Evolutionary conservation across 2,888 invertebrate genomes (phyloP).

Genomic region (Andrena flavipes): DNA sequence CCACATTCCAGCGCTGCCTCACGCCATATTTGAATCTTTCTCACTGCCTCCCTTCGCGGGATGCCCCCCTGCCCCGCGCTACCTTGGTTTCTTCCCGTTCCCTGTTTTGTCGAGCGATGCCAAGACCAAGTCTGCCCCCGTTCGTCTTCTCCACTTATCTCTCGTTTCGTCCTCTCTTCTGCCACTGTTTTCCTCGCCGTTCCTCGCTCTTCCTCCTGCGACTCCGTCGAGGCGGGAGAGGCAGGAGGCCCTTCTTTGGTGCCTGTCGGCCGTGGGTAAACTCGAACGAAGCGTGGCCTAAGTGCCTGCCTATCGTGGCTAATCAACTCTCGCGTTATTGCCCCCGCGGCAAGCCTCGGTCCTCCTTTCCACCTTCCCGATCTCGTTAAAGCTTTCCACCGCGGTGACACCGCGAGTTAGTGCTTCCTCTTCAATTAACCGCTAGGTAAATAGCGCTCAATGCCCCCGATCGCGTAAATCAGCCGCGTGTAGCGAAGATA

Average conservation of each 20-base stretch:
- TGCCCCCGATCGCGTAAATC: constrained; percentile 24
- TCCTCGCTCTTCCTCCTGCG: constrained; percentile 31
- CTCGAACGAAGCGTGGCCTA: constrained; percentile 28
- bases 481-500: neutral
- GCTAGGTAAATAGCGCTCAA: constrained; percentile 14
- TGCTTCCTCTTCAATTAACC: neutral
- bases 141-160: constrained; percentile 43
- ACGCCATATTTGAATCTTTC: constrained; percentile 76
- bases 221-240: constrained; percentile 13
- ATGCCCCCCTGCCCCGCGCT: constrained; percentile 39
- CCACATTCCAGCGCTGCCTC: constrained; percentile 74
- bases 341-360: constrained; percentile 30
- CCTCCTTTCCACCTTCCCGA: neutral
- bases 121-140: constrained; percentile 28
- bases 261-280: constrained; percentile 52
- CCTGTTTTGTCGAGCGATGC: constrained; percentile 16
- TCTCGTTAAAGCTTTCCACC: neutral
- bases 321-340: constrained; percentile 66
- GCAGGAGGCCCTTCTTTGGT: constrained; percentile 43
- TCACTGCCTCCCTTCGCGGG: constrained; percentile 36
- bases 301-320: constrained; percentile 54
- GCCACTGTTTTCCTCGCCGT: neutral
- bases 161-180: constrained; percentile 6
- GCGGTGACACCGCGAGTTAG: neutral
- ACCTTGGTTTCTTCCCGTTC: constrained; percentile 48